Conservation (phyloP, 2,113 vertebrate species). For the Globicephala melas region DNA sequence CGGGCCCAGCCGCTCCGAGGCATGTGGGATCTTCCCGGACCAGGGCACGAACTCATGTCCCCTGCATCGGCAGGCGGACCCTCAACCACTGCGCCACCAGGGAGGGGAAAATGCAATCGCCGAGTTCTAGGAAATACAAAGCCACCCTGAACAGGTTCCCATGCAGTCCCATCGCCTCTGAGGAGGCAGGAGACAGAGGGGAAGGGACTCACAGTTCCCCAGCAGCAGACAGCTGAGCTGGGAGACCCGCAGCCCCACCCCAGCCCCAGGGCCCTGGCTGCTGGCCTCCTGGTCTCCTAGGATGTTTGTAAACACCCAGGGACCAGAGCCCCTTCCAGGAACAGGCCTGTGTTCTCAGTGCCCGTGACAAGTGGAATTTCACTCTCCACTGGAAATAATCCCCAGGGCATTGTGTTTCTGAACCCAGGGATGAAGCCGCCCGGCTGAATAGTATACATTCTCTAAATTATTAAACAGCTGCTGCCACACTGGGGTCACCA, state of each 20-base stretch:
- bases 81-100: no score
- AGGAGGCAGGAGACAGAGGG: neutral
- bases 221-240: neutral
- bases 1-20: no score
- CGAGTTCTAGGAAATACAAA: neutral
- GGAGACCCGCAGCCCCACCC: neutral
- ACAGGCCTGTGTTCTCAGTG: neutral
- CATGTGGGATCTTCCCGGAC: no score
- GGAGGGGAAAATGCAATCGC: neutral
- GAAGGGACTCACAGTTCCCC: neutral
- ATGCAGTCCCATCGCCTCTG: rapidly evolving
- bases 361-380: slow-evolving; percentile 53
- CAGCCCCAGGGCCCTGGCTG: neutral
- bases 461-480: slow-evolving; percentile 62
- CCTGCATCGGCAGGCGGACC: no score
- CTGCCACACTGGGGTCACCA: slow-evolving; percentile 1
- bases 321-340: slow-evolving; percentile 41
- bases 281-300: neutral
- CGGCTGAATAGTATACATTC: slow-evolving; percentile 37
- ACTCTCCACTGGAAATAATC: slow-evolving; percentile 36
- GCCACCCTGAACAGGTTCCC: neutral
- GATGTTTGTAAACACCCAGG: neutral
- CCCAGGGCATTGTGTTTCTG: slow-evolving; percentile 45
- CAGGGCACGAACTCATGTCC: no score
- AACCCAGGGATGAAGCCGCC: slow-evolving; percentile 25